Evolutionary conservation across 2,113 vertebrate species (phyloP), one percentile per base, ranked within the genome.

Genomic region (Sebastes fasciatus): DNA sequence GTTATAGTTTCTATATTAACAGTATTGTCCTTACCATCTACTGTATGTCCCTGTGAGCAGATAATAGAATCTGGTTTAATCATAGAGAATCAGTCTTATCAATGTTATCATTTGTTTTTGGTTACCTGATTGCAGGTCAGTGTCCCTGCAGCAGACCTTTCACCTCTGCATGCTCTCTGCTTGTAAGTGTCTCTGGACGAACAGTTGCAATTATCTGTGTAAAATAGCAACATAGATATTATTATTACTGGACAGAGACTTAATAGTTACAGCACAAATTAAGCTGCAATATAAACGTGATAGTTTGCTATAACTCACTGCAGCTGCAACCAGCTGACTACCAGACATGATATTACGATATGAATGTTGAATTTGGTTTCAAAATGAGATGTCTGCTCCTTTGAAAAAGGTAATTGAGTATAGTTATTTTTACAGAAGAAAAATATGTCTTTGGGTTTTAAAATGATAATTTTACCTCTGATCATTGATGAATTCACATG

Each of bases 121-220:
- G 11, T 49, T 43, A 43, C 43, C 60, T 49, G 55, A 72, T 17
- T 34, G 55, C 26, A 58, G 19, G 77, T 62, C 74, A 26, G 61
- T 14, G 60, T 19, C 40, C 48, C 45, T 40, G 64, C 49, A 57
- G 74, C 74, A 51, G 4, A 62, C 26, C 60, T 49, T 63, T 54
- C 63, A 1, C 13, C 67, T 21, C 49, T 14, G 48, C 65, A 26
- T 26, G 26, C 26, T 26, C 2, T 26, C 48, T 74, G 40, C 51
- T 60, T 40, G 2, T 26, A 40, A 14, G 26, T 26, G 26, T 26
- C 26, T 43, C 42, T 34, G 26, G 5, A 42, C 64, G 14, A 66
- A 17, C 19, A 26, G 1, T 8, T 71, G 11, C 5, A 64, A 6
- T 17, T 2, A 49, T 26, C n/a, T 74, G 45, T 23, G 17, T 54